Percentiles rank a stretch among this genome's conserved stretches.
phyloP scores from a whole-genome alignment of 2,113 vertebrate species.

The Lepus timidus region DNA sequence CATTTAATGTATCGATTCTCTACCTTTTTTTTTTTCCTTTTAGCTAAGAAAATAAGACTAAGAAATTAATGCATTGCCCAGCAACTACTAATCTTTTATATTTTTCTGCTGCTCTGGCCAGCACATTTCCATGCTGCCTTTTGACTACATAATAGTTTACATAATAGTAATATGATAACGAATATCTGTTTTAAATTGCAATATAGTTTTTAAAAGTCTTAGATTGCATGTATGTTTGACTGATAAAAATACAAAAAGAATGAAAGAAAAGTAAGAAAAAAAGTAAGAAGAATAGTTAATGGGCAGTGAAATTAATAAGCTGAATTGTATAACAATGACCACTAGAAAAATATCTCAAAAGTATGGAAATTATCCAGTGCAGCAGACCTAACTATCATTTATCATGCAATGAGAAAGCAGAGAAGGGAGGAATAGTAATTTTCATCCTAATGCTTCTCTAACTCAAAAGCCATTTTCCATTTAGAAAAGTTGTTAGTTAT shows the following conservation, averaged over 20 bases:
- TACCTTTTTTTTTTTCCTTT: constrained; percentile 27
- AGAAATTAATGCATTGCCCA: constrained; percentile 45
- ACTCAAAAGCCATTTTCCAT: constrained; percentile 75
- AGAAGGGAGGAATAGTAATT: constrained; percentile 66
- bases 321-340: constrained; percentile 56
- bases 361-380: constrained; percentile 64
- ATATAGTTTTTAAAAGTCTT: neutral
- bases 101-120: neutral
- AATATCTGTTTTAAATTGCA: constrained; percentile 16
- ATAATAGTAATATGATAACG: constrained; percentile 12
- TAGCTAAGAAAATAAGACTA: neutral
- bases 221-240: neutral
- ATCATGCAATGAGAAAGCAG: constrained; percentile 63
- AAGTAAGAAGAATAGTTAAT: neutral
- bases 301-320: constrained; percentile 28
- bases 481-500: constrained; percentile 74
- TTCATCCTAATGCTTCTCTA: constrained; percentile 75
- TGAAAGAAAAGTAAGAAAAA: neutral
- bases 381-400: constrained; percentile 61
- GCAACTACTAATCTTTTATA: neutral
- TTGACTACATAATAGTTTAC: neutral
- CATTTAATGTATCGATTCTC: neutral
- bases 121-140: neutral
- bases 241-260: neutral
- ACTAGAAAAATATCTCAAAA: constrained; percentile 65